phyloP scores from a whole-genome alignment of 2,888 invertebrate species.

The Pyrrhia umbra region DNA sequence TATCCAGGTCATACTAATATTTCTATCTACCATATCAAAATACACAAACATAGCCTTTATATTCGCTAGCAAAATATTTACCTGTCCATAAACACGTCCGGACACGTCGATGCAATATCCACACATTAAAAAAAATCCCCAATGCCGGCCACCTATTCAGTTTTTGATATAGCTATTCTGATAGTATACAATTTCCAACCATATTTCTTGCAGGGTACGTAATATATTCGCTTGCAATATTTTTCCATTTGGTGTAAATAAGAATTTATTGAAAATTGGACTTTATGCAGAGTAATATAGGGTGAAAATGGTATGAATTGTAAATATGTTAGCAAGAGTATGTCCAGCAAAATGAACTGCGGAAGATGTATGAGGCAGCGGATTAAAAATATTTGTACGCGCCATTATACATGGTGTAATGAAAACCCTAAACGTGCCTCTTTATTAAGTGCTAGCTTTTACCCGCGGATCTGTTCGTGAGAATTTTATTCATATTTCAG shows the following conservation, averaged over 20 bases:
- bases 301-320: slow-evolving; percentile 59
- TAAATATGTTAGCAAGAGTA: slow-evolving; percentile 75
- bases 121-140: slow-evolving; percentile 80
- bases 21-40: slow-evolving; percentile 12
- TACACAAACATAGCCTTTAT: slow-evolving; percentile 35
- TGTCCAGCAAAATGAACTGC: slow-evolving; percentile 87
- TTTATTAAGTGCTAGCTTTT: slow-evolving; percentile 82
- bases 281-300: slow-evolving; percentile 46
- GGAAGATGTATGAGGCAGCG: slow-evolving; percentile 88
- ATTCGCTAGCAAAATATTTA: slow-evolving; percentile 69
- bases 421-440: slow-evolving; percentile 86
- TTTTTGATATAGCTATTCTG: slow-evolving; percentile 62
- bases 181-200: slow-evolving; percentile 54
- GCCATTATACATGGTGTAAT: slow-evolving; percentile 89
- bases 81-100: slow-evolving; percentile 77
- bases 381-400: slow-evolving; percentile 90
- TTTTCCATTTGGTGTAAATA: slow-evolving; percentile 14
- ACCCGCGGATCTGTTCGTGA: slow-evolving; percentile 41
- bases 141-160: slow-evolving; percentile 76
- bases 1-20: slow-evolving; percentile 5
- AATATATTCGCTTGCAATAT: slow-evolving; percentile 50
- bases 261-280: slow-evolving; percentile 46
- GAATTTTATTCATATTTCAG: slow-evolving; percentile 43
- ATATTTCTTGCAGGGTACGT: rapidly evolving
- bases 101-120: slow-evolving; percentile 79